Percentiles rank a stretch among this genome's conserved stretches.
Evolutionary conservation across 2,888 invertebrate genomes (phyloP).

Genomic region (Polietes domitor): DNA sequence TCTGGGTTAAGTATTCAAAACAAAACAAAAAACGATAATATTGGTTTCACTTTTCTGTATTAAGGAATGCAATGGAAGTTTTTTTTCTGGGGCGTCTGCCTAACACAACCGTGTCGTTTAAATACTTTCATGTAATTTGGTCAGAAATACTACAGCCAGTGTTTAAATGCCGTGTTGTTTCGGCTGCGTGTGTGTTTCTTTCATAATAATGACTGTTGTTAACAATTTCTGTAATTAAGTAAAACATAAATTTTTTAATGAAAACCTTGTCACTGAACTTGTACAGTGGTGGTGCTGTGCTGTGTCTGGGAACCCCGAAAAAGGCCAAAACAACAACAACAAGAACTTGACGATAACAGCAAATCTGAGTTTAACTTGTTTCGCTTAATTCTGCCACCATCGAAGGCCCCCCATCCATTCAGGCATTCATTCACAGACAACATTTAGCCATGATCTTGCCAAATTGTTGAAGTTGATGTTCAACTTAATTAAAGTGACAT

Average conservation of each 20-base stretch:
- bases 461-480: conserved; percentile 66
- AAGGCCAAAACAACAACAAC: conserved; percentile 36
- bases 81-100: not conserved
- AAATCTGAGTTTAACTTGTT: conserved; percentile 56
- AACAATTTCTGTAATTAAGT: conserved; percentile 64
- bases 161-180: conserved; percentile 8
- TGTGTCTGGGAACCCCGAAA: not conserved
- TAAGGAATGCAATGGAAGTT: conserved; percentile 1
- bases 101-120: not conserved
- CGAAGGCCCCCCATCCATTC: conserved; percentile 10
- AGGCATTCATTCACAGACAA: conserved; percentile 49
- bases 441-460: conserved; percentile 65
- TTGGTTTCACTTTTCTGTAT: conserved; percentile 27
- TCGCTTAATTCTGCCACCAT: conserved; percentile 54
- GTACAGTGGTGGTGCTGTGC: conserved; percentile 43
- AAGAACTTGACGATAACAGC: conserved; percentile 13
- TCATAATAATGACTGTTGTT: conserved; percentile 51
- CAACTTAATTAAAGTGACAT: conserved; percentile 67
- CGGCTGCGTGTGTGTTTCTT: not conserved
- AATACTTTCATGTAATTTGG: conserved; percentile 17
- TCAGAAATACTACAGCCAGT: not conserved
- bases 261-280: conserved; percentile 67
- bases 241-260: conserved; percentile 43
- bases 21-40: not conserved
- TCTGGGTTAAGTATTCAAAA: not conserved